These are phyloP conservation scores for Desmodus rotundus DNA, from an alignment of 2,113 vertebrate genomes.

Conservation along the genomic window DNA sequence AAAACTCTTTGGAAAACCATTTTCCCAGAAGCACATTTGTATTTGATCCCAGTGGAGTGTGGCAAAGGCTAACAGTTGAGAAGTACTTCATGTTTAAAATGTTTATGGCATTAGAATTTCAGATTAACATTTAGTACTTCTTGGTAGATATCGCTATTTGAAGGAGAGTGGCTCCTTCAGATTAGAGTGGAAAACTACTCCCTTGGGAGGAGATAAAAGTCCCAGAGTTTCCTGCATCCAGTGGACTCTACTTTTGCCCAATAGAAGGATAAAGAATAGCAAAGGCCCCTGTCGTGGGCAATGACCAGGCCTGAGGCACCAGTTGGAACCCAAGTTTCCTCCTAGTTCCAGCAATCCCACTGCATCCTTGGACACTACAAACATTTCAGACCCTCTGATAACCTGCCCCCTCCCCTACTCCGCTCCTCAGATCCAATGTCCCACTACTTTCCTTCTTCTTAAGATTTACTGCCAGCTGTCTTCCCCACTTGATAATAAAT, in stretches of 20 bases:
- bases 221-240: neutral
- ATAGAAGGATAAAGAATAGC: neutral
- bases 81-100: neutral
- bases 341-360: neutral
- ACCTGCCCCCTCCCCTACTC: neutral
- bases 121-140: neutral
- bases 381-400: neutral
- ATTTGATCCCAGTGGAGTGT: neutral
- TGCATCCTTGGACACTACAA: neutral
- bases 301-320: neutral
- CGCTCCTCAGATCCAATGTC: neutral
- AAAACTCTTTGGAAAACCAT: constrained; percentile 5
- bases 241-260: neutral
- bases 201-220: neutral
- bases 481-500: neutral
- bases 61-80: neutral
- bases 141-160: neutral
- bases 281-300: neutral
- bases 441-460: neutral
- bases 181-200: neutral
- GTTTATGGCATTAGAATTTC: constrained; percentile 17
- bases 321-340: neutral
- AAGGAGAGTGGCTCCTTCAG: neutral
- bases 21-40: neutral
- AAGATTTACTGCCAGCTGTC: neutral